Evolutionary conservation across 2,113 vertebrate genomes (phyloP).

Genomic region (Trematocara unimaculatum): DNA sequence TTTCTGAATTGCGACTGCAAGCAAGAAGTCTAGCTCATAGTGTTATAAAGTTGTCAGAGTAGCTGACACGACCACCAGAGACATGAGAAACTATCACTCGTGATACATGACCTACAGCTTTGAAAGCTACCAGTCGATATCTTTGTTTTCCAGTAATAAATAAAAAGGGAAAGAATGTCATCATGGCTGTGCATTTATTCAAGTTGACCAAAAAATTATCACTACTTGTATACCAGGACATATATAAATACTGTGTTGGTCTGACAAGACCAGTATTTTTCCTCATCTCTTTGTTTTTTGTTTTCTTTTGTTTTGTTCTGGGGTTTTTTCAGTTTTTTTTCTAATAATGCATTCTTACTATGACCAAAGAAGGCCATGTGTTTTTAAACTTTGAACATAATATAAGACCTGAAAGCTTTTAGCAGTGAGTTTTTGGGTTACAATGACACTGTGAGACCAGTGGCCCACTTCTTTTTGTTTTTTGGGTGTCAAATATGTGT

Average conservation of each 20-base stretch:
- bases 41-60: not conserved
- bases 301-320: not conserved
- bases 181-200: not conserved
- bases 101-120: not conserved
- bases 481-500: not conserved
- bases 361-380: not conserved
- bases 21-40: not conserved
- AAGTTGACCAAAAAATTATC: not conserved
- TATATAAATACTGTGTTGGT: not conserved
- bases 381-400: not conserved
- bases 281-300: not conserved
- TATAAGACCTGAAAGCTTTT: not conserved
- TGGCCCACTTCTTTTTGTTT: not conserved
- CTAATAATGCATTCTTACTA: not conserved
- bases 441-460: not conserved
- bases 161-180: not conserved
- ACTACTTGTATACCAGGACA: not conserved
- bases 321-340: rapidly evolving
- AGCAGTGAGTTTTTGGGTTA: not conserved
- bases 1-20: not conserved
- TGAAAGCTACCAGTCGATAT: not conserved
- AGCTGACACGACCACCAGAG: not conserved
- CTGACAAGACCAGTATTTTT: not conserved
- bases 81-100: not conserved
- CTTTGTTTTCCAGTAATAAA: not conserved